Base-by-base conservation (phyloP, 1,140 invertebrate species). In the Armadillidium nasatum region DNA sequence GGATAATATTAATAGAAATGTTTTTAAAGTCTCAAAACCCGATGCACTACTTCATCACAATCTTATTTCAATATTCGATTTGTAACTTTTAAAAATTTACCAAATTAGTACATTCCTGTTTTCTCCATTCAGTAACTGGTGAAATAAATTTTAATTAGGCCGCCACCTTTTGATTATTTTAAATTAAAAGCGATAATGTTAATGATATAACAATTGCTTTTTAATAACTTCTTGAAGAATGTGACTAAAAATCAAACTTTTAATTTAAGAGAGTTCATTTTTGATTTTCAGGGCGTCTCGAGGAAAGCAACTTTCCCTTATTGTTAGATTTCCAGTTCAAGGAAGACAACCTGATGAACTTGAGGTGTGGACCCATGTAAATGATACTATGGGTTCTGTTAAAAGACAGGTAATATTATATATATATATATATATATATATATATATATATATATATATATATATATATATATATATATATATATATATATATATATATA, bases 291-390 rank as follows among this genome's bases (percentile, higher is more conserved):
- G 93, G 83, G 92, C 95, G 13, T 93, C 91, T 81, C 89, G 94
- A 76, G 96, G 96, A 19, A 94, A 96, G 85, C 92, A 97, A 83
- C 89, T 96, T 81, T 89, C 90, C 66, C 87, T 98, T 43, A 90
- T 93, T 76, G 90, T 97, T 82, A 88, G 95, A 83, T 95, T 97
- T 85, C 93, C 94, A 82, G 94, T 91, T 85, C 93, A 94, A 81
- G 93, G 92, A 80, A 88, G 94, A 76, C 93, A 93, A 84, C 89
- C 94, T 23, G 96, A 98, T 80, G 96, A 98, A 84, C 88, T 97
- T 81, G 95, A 98, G 84, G 86, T 98, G 67, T 92, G 89, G 83
- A 96, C 95, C 68, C 96, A 99, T 85, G 93, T 91, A 70, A 97
- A 98, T 84, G 96, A 98, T 83, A 97, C 95, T 4, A 86, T 96